phyloP scores from a whole-genome alignment of 2,797 vertebrate species.

The Oreochromis mossambicus region DNA sequence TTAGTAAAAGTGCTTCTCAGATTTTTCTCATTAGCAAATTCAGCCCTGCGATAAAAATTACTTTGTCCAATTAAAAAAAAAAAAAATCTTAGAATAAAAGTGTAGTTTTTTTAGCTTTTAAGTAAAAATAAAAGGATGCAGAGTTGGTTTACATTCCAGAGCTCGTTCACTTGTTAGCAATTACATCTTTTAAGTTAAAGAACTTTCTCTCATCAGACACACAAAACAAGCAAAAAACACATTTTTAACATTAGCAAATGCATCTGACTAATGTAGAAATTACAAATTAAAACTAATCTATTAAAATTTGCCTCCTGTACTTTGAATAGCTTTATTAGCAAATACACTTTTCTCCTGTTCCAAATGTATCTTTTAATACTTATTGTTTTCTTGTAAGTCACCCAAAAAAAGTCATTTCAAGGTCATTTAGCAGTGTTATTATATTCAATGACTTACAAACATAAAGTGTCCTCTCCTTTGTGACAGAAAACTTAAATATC shows the following conservation, averaged over 20 bases:
- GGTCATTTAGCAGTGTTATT: neutral
- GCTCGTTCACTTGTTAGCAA: neutral
- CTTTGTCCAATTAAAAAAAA: accelerated
- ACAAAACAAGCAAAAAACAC: neutral
- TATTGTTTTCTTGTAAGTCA: accelerated
- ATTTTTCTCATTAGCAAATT: neutral
- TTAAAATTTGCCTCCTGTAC: accelerated
- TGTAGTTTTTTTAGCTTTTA: neutral
- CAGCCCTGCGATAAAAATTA: neutral
- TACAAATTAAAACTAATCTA: neutral
- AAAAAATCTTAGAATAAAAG: neutral
- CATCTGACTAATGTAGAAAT: neutral
- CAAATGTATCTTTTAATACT: neutral
- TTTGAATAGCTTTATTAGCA: neutral
- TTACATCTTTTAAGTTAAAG: neutral
- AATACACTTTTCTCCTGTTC: accelerated
- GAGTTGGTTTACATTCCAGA: accelerated
- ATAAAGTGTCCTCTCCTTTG: accelerated
- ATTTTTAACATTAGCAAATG: accelerated
- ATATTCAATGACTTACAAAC: neutral
- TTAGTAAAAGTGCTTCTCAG: neutral
- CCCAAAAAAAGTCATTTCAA: neutral
- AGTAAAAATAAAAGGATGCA: accelerated
- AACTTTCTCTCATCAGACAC: neutral
- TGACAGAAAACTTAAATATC: neutral